phyloP scores from a whole-genome alignment of 2,888 invertebrate species.

The Melolontha melolontha region DNA sequence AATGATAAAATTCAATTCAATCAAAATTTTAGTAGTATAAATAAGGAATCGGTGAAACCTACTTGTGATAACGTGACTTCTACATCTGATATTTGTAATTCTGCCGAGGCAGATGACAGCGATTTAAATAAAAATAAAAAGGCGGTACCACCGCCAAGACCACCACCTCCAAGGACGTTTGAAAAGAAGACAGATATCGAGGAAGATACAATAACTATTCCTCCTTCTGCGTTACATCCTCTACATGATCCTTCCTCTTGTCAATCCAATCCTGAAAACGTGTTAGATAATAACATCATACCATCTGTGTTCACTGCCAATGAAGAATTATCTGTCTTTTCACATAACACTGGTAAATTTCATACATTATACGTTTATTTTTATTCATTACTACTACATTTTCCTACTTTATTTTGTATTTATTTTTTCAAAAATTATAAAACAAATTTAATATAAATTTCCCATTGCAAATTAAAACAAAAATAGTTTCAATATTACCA shows the following conservation, averaged over 20 bases:
- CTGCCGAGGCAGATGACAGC: not conserved
- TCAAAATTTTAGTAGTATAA: conserved; percentile 37
- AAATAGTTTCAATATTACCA: too few relatives aligned
- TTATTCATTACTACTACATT: conserved; percentile 50
- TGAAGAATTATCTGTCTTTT: conserved; percentile 56
- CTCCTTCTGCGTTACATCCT: not conserved
- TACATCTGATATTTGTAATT: not conserved
- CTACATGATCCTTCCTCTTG: conserved; percentile 20
- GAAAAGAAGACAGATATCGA: conserved; percentile 1
- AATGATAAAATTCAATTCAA: conserved; percentile 44
- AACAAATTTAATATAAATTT: too few relatives aligned
- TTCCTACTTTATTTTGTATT: conserved; percentile 41
- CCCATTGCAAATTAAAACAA: too few relatives aligned
- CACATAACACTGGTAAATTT: conserved; percentile 54
- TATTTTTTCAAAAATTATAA: conserved; percentile 35
- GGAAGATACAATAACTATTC: conserved; percentile 1
- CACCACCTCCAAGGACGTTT: conserved; percentile 61
- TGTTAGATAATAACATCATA: conserved; percentile 48
- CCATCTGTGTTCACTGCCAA: conserved; percentile 54
- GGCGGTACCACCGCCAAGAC: conserved; percentile 54
- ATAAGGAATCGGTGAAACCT: conserved; percentile 23
- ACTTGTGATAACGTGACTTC: conserved; percentile 4
- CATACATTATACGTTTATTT: conserved; percentile 39
- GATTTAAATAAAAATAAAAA: conserved; percentile 40
- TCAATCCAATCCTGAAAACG: conserved; percentile 38